These are phyloP conservation scores for Axea sp. DNA, from an alignment of 2,888 invertebrate species.

Conservation along the genomic window DNA sequence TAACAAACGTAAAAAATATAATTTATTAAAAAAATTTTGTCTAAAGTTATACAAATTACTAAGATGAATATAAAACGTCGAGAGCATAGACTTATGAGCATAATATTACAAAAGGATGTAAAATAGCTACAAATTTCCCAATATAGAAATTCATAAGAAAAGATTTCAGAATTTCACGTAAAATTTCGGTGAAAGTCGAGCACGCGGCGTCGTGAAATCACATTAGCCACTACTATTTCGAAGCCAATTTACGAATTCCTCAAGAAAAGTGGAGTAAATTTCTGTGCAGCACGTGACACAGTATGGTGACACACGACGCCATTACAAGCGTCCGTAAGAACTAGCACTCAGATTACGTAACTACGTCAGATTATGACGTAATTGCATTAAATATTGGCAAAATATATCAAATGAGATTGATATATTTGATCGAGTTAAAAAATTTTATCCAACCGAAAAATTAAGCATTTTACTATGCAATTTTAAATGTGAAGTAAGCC, in stretches of 20 bases:
- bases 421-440: no score
- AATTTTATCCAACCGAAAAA: no score
- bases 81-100: no score
- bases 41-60: no score
- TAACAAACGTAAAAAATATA: no score
- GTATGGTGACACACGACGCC: constrained; percentile 61
- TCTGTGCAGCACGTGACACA: constrained; percentile 57
- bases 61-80: no score
- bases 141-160: neutral
- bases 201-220: constrained; percentile 27
- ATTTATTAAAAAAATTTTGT: no score
- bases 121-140: no score
- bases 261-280: constrained; percentile 56
- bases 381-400: constrained; percentile 20
- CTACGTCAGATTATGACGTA: constrained; percentile 27
- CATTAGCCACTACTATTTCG: constrained; percentile 67
- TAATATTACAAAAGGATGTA: no score
- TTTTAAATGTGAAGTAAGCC: no score
- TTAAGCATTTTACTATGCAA: no score
- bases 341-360: constrained; percentile 38
- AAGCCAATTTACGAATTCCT: constrained; percentile 69
- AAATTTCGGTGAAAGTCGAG: constrained; percentile 44
- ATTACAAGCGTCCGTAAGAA: constrained; percentile 43
- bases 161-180: constrained; percentile 5
- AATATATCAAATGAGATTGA: neutral